These are phyloP conservation scores for Coenonympha arcania DNA, from an alignment of 2,888 invertebrate genomes.

Conservation along the genomic window DNA sequence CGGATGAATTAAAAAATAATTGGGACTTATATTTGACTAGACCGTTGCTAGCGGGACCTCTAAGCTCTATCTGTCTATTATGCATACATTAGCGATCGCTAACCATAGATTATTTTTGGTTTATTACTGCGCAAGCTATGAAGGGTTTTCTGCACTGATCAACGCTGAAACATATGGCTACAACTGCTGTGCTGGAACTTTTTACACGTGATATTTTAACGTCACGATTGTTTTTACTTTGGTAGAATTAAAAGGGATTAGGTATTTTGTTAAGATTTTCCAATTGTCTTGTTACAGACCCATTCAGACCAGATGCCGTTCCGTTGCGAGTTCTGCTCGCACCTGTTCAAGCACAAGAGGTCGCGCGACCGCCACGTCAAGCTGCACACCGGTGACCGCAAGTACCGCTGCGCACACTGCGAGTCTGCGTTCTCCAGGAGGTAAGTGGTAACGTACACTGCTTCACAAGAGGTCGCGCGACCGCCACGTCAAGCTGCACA, in stretches of 20 bases:
- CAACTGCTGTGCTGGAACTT: no score
- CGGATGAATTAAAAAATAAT: no score
- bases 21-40: no score
- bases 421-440: slow-evolving; percentile 94
- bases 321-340: slow-evolving; percentile 91
- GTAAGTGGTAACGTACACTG: slow-evolving; percentile 53
- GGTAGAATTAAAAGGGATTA: neutral
- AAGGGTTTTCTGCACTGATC: no score
- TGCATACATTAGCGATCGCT: no score
- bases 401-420: slow-evolving; percentile 92
- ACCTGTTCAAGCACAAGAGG: slow-evolving; percentile 94
- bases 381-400: slow-evolving; percentile 91
- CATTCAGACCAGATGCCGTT: slow-evolving; percentile 95
- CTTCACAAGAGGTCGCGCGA: slow-evolving; percentile 91
- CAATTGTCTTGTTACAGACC: slow-evolving; percentile 77
- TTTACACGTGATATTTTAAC: no score
- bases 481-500: slow-evolving; percentile 94
- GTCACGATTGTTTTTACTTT: neutral
- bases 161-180: no score
- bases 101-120: no score
- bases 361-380: slow-evolving; percentile 95
- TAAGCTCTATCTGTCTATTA: no score
- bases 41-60: no score
- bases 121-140: no score
- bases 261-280: neutral